phyloP scores from a whole-genome alignment of 2,113 vertebrate species.

The Eptatretus burgeri region DNA sequence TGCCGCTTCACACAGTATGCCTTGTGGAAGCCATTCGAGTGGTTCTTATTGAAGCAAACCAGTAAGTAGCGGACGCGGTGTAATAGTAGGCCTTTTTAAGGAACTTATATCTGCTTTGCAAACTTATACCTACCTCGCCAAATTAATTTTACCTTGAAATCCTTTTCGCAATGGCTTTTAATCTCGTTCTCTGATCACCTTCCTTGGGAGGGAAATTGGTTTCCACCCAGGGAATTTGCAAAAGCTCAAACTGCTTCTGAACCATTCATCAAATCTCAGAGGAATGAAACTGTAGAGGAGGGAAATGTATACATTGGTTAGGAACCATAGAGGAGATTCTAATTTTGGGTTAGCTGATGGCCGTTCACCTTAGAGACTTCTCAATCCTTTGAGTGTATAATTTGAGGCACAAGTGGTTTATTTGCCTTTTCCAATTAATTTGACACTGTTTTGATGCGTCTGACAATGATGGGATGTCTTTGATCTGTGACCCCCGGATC shows the following conservation, averaged over 20 bases:
- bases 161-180: background rate
- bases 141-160: background rate
- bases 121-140: background rate
- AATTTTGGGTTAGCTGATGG: too few relatives aligned
- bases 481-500: background rate
- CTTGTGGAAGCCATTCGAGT: conserved; percentile 3
- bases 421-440: too few relatives aligned
- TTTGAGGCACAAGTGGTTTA: too few relatives aligned
- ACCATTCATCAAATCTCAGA: too few relatives aligned
- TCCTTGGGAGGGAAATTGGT: background rate
- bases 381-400: too few relatives aligned
- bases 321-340: too few relatives aligned
- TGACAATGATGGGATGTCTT: too few relatives aligned
- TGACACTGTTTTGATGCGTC: too few relatives aligned
- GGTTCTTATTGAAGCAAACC: conserved; percentile 1
- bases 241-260: background rate
- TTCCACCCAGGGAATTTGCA: background rate
- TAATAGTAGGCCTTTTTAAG: background rate
- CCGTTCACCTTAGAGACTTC: too few relatives aligned
- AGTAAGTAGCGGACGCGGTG: background rate
- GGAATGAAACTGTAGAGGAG: too few relatives aligned
- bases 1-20: conserved; percentile 1
- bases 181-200: background rate
- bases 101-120: background rate
- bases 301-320: too few relatives aligned